Evolutionary conservation across 2,113 vertebrate genomes (phyloP), one percentile per base, ranked within the genome.

Genomic region (Cygnus buccinator): DNA sequence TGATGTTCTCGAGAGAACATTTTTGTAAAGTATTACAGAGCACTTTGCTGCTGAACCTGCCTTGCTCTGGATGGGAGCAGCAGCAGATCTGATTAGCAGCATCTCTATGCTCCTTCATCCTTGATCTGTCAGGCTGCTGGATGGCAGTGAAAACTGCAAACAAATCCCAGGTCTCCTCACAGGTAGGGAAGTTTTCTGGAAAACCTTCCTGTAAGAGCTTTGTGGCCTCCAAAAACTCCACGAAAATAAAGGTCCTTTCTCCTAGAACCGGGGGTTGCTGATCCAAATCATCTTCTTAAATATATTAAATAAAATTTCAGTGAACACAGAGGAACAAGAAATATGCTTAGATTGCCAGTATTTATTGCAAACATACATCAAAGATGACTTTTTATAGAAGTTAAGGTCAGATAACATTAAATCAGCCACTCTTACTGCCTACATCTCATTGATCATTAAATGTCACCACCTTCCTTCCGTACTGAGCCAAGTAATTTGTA

Each of bases 111-210:
- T 77, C 29, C 73, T 31, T 19, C 48, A 7, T 33, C 57, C 26
- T 11, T 15, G 13, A 2, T 3, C 5, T 1, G 16, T 41, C 79
- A 5, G 2, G 5, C 35, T 18, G 28, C 3, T 13, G 35, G 13
- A 25, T 1, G 2, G 26, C 10, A 21, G n/a, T 8, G 58, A n/a
- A 2, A 25, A n/a, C 26, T 7, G 58, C 77, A 16, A 33, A 43
- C 22, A 29, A 28, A 28, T 63, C 31, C 6, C 48, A 37, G 43
- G 10, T 9, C 18, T 55, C 33, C n/a, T 67, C 44, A 18, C 33
- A 10, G 33, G 11, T 11, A 6, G 54, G 82, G 44, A 44, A 17
- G 37, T 9, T 61, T 66, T 15, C 67, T 79, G 33, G 54, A 66
- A 59, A 78, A 28, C 43, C 44, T 28, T 57, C 26, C 35, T 37